Conservation (phyloP, 2,113 vertebrate species). For the Microcebus tavaratra region DNA sequence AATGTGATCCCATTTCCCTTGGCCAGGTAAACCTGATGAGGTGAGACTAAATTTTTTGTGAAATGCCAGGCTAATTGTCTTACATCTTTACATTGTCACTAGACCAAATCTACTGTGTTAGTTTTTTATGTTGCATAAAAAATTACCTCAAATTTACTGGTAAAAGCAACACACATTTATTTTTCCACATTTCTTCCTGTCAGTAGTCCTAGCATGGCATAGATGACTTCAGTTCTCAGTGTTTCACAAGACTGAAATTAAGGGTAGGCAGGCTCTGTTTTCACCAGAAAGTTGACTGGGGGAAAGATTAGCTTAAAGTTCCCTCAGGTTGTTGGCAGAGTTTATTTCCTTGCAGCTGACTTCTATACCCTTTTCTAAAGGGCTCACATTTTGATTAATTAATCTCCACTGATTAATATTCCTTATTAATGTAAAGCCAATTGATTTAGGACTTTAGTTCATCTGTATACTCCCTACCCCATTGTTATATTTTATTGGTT, state of each 20-base stretch:
- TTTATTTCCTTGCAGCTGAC: not conserved
- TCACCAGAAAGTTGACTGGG: not conserved
- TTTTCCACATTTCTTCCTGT: not conserved
- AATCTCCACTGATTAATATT: not conserved
- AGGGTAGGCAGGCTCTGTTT: fast-evolving
- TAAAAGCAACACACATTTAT: not conserved
- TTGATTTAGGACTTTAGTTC: not conserved
- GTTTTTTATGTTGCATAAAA: not conserved
- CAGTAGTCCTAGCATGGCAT: not conserved
- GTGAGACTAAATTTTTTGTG: not conserved
- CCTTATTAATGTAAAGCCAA: not conserved
- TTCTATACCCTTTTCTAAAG: not conserved
- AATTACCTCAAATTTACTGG: not conserved
- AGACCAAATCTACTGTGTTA: not conserved
- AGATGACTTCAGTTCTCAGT: not conserved
- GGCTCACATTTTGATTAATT: not conserved
- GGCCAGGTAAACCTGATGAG: not conserved
- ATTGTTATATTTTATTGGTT: not conserved
- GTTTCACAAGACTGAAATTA: not conserved
- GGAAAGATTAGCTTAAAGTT: not conserved
- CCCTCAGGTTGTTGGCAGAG: fast-evolving
- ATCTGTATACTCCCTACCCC: not conserved
- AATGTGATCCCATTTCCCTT: not conserved
- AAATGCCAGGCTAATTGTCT: not conserved
- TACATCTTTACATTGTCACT: not conserved